phyloP scores from a whole-genome alignment of 2,888 invertebrate species.

The Sesia apiformis region DNA sequence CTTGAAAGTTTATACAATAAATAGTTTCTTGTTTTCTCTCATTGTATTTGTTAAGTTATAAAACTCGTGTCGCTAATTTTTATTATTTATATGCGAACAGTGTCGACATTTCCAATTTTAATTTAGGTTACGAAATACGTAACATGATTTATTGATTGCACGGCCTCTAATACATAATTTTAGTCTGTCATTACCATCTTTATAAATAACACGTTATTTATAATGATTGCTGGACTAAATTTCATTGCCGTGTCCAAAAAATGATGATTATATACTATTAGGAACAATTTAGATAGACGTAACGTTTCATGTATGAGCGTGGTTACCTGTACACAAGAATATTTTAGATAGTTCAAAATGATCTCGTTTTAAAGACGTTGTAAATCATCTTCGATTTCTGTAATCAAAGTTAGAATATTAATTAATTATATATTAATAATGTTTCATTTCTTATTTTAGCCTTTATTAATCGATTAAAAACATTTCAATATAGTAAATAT shows the following conservation, averaged over 20 bases:
- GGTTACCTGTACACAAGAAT: too few relatives aligned
- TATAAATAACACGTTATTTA: neutral
- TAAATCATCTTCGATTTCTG: too few relatives aligned
- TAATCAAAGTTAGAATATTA: too few relatives aligned
- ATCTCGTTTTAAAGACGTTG: too few relatives aligned
- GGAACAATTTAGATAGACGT: neutral
- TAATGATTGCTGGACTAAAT: neutral
- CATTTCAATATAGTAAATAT: too few relatives aligned
- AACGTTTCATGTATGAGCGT: too few relatives aligned
- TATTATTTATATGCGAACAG: slow-evolving; percentile 45
- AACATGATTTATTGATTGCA: neutral
- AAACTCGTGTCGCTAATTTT: slow-evolving; percentile 39
- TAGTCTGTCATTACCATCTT: neutral
- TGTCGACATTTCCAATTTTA: neutral
- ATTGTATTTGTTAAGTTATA: slow-evolving; percentile 32
- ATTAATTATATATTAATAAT: too few relatives aligned
- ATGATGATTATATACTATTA: neutral
- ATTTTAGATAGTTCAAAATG: too few relatives aligned
- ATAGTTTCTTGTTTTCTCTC: slow-evolving; percentile 20
- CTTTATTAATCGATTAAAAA: too few relatives aligned
- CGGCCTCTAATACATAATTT: neutral
- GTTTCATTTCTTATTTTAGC: too few relatives aligned
- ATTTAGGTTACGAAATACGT: neutral
- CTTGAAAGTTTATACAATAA: slow-evolving; percentile 23
- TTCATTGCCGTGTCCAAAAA: neutral